A percentile compares a stretch with the other conserved stretches of the same genome.
Evolutionary conservation across 2,113 vertebrate species (phyloP).

Genomic region (Herpailurus yagouaroundi): DNA sequence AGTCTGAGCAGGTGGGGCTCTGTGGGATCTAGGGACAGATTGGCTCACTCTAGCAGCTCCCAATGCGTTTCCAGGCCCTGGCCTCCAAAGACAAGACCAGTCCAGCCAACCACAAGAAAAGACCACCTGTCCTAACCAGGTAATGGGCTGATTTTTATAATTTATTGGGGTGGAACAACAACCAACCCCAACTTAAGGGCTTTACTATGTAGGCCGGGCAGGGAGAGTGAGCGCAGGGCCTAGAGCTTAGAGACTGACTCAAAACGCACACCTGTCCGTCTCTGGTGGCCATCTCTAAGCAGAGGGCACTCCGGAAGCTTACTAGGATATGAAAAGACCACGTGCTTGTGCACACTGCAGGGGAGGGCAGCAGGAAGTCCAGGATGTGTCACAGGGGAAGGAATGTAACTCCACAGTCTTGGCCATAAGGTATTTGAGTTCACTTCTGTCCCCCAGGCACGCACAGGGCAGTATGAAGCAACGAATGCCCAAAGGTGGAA

Average conservation of each 20-base stretch:
- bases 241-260: background rate
- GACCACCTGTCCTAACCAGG: too few relatives aligned
- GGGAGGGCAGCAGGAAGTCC: background rate
- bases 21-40: background rate
- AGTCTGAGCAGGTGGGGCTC: background rate
- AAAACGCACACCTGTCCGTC: background rate
- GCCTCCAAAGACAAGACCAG: background rate
- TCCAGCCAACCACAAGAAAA: background rate
- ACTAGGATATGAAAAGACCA: background rate
- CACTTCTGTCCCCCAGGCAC: background rate
- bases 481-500: background rate
- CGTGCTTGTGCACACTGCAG: background rate
- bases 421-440: background rate
- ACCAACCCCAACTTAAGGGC: background rate
- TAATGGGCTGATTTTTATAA: background rate
- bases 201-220: background rate
- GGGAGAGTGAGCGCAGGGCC: background rate
- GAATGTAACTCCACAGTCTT: background rate
- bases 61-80: background rate
- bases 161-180: background rate
- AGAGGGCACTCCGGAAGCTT: background rate
- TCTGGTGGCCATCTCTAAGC: background rate
- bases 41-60: background rate
- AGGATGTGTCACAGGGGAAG: background rate
- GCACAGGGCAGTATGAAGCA: background rate